Evolutionary conservation across 2,113 vertebrate species (phyloP), one percentile per base, ranked within the genome.

Genomic region (Sprattus sprattus): DNA sequence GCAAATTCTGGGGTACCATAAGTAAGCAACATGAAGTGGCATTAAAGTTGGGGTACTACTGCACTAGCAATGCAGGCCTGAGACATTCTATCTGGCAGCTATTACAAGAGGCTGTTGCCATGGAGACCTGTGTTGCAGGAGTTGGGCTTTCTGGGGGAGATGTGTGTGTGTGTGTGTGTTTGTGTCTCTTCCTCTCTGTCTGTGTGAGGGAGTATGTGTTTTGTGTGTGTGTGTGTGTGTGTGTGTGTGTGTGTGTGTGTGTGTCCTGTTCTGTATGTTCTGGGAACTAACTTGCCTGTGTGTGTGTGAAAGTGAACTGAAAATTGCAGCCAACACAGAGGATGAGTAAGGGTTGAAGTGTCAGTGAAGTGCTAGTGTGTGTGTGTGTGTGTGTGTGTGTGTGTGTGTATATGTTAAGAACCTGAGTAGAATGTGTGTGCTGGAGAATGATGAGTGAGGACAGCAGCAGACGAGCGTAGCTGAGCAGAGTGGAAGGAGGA

Each of bases 401-500:
- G 60, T 78, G 81, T 82, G 81, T 83, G 84, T 46, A 32, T 78
- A 45, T 32, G 71, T 82, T 88, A 78, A 93, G 90, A 91, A 99
- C 98, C 97, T 98, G 95, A 86, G 95, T 89, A 2, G 92, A 93
- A 92, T 95, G 95, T 89, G 90, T 32, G 81, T 90, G 93, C 91
- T 97, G 97, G 90, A 96, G 96, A 84, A 92, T 90, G 85, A 97
- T 89, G 86, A 98, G 94, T 81, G 97, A 96, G 10, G 95, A 94
- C 67, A 95, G 91, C 89, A 99, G 93, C 15, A 99, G 94, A 92
- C 96, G 97, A 71, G 95, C 94, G 81, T 96, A 97, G 89, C 95
- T 96, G 50, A 96, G 94, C 86, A 98, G 91, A 0, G 94, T 86
- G 57, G 87, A 91, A 78, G 89, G 75, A 85, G 83, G 83, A 90